Conservation (phyloP, 2,888 invertebrate genomes). For the Euzetes globulus region DNA sequence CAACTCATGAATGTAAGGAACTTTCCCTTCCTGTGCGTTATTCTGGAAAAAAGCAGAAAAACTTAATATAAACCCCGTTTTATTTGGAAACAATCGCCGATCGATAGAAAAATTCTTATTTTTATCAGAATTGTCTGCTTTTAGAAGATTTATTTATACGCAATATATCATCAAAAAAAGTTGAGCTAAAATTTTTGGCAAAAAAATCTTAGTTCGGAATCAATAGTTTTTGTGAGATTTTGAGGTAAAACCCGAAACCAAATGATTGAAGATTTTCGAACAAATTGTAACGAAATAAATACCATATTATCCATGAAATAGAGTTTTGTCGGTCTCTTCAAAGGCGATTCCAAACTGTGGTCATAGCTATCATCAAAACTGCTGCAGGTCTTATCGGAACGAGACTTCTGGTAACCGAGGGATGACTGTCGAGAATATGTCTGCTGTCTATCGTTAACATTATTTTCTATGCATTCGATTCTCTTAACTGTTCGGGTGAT, state of each 20-base stretch:
- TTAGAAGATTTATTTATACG: no score
- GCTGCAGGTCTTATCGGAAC: not conserved
- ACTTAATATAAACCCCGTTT: no score
- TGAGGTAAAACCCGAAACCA: not conserved
- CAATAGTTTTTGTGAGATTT: not conserved
- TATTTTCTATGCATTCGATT: conserved; percentile 16
- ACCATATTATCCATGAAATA: conserved; percentile 1
- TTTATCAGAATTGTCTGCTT: no score
- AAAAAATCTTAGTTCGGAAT: no score
- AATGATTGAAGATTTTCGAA: not conserved
- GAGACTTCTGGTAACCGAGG: not conserved
- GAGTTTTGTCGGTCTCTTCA: conserved; percentile 22
- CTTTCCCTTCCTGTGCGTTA: no score
- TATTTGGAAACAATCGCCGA: no score
- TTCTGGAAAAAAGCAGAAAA: no score
- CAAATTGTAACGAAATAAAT: not conserved
- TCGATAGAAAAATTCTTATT: no score
- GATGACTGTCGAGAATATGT: not conserved
- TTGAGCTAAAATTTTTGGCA: no score
- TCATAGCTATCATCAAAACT: conserved; percentile 13
- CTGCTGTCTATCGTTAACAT: not conserved
- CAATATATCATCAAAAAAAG: no score
- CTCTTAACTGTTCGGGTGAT: conserved; percentile 10
- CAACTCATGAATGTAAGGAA: no score
- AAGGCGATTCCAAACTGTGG: not conserved